Percentiles rank a stretch among this genome's conserved stretches.
Evolutionary conservation across 1,140 invertebrate genomes (phyloP).

Genomic region (Nasonia longicornis): DNA sequence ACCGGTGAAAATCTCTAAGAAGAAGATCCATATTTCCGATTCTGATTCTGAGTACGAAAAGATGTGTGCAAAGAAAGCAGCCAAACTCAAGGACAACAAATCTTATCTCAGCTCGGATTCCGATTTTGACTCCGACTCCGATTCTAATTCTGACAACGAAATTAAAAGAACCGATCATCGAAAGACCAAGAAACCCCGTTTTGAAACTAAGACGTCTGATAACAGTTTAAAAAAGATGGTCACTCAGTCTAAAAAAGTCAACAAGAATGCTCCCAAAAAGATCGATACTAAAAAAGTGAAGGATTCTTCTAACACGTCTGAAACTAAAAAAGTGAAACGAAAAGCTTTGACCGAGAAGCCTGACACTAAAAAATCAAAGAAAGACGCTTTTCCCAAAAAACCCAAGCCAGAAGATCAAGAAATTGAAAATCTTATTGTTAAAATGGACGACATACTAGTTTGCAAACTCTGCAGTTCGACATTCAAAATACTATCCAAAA

Average conservation of each 20-base stretch:
- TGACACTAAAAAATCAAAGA: neutral
- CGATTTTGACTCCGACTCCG: neutral
- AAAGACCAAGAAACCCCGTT: neutral
- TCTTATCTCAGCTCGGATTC: neutral
- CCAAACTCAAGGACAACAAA: too few species aligned
- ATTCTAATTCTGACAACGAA: neutral
- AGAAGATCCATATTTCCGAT: neutral
- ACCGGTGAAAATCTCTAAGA: neutral
- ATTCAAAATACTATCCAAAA: slow-evolving; percentile 61
- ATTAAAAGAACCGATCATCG: neutral
- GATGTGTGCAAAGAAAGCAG: too few species aligned
- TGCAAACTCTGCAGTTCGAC: slow-evolving; percentile 61
- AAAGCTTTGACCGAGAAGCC: neutral
- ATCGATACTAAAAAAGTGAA: too few species aligned
- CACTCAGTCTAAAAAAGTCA: neutral
- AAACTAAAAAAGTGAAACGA: neutral
- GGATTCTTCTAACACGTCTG: neutral
- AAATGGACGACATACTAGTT: slow-evolving; percentile 39
- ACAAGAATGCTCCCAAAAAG: neutral
- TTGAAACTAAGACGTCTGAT: too few species aligned
- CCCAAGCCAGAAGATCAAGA: neutral
- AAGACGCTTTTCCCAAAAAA: neutral
- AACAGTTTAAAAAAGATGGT: neutral
- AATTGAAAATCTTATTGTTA: slow-evolving; percentile 1
- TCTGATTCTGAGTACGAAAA: too few species aligned